Evolutionary conservation across 2,888 invertebrate species (phyloP).

Genomic region (Gastracanthus pulcherrimus): DNA sequence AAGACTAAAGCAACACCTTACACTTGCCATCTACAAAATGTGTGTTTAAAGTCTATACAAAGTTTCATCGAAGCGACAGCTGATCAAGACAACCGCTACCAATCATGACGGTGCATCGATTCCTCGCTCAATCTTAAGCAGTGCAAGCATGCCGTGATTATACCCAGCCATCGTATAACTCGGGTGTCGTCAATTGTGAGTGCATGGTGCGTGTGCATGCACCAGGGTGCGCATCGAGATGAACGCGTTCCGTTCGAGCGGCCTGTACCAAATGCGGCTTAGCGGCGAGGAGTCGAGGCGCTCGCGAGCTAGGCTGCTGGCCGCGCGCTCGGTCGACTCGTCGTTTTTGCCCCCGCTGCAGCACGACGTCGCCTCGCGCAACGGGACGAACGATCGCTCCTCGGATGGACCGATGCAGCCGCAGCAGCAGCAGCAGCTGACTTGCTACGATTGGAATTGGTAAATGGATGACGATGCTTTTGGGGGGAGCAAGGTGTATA

Average conservation of each 20-base stretch:
- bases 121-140: no score
- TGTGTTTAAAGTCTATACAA: no score
- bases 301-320: slow-evolving; percentile 48
- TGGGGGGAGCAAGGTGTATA: no score
- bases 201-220: neutral
- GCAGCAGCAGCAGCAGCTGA: neutral
- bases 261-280: slow-evolving; percentile 53
- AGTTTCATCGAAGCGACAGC: no score
- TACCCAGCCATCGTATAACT: no score
- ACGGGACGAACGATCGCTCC: neutral
- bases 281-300: slow-evolving; percentile 51
- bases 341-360: slow-evolving; percentile 18
- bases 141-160: no score
- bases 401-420: neutral
- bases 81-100: no score
- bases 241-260: slow-evolving; percentile 57
- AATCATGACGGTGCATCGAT: no score
- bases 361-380: neutral
- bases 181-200: no score
- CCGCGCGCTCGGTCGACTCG: slow-evolving; percentile 52
- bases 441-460: slow-evolving; percentile 29
- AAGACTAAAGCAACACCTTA: no score
- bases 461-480: slow-evolving; percentile 12
- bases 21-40: no score
- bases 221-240: slow-evolving; percentile 9